These are phyloP conservation scores for Oncorhynchus clarkii DNA, from an alignment of 2,113 vertebrate species.

Conservation along the genomic window DNA sequence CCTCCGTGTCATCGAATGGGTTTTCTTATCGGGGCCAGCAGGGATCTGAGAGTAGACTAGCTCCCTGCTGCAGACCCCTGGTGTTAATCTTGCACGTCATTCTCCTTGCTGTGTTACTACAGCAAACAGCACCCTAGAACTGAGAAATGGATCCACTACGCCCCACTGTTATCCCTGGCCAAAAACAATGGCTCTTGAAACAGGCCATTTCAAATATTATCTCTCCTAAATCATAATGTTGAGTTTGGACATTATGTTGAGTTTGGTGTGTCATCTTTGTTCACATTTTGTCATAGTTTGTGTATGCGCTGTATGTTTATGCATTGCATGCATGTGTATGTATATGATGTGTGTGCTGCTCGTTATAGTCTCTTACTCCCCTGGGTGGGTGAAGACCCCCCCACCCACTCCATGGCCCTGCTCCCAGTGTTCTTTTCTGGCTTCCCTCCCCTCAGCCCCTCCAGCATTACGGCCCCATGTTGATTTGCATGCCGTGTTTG, in stretches of 20 bases:
- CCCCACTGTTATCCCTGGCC: not conserved
- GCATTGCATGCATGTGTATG: not conserved
- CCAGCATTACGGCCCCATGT: not conserved
- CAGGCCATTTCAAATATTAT: not conserved
- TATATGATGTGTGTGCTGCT: not conserved
- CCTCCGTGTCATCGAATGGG: constrained; percentile 55
- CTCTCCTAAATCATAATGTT: not conserved
- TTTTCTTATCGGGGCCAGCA: constrained; percentile 53
- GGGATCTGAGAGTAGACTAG: constrained; percentile 42
- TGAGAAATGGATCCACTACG: not conserved
- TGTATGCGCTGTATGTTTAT: not conserved
- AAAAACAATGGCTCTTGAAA: not conserved
- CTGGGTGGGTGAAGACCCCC: not conserved
- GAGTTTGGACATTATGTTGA: not conserved
- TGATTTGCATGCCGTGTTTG: constrained; percentile 87
- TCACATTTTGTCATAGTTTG: not conserved
- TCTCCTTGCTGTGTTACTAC: constrained; percentile 22
- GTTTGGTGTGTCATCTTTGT: not conserved
- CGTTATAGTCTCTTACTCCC: not conserved
- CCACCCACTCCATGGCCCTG: constrained; percentile 27
- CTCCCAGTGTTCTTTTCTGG: constrained; percentile 75
- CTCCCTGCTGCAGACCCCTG: constrained; percentile 34
- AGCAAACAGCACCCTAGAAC: not conserved
- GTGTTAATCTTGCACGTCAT: constrained; percentile 51
- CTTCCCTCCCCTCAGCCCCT: constrained; percentile 70